Evolutionary conservation across 2,888 invertebrate genomes (phyloP).

Genomic region (Adela reaumurella): DNA sequence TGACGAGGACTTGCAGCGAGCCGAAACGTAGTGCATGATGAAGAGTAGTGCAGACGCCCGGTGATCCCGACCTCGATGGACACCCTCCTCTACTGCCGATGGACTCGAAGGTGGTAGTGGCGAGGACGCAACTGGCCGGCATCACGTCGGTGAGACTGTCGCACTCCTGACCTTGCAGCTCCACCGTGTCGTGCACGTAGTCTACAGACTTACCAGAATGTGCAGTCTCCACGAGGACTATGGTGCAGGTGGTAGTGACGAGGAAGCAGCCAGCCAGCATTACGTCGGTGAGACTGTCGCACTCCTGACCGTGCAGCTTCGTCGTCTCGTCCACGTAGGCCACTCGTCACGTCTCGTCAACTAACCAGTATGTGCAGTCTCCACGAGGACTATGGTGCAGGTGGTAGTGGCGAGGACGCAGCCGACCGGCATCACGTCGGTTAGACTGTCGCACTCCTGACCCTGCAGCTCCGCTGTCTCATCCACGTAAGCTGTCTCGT

Average conservation of each 20-base stretch:
- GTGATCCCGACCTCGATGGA: too few relatives aligned
- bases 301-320: slow-evolving; percentile 86
- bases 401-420: slow-evolving; percentile 89
- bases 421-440: slow-evolving; percentile 65
- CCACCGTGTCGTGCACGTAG: slow-evolving; percentile 81
- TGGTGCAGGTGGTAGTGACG: slow-evolving; percentile 88
- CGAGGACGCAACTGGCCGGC: slow-evolving; percentile 74
- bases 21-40: too few relatives aligned
- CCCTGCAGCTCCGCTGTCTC: slow-evolving; percentile 82
- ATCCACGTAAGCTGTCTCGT: slow-evolving; percentile 83
- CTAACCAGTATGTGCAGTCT: slow-evolving; percentile 13
- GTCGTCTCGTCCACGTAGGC: slow-evolving; percentile 81
- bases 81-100: too few relatives aligned
- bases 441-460: slow-evolving; percentile 77
- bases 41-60: too few relatives aligned
- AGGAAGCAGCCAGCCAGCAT: slow-evolving; percentile 75
- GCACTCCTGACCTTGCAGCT: slow-evolving; percentile 85
- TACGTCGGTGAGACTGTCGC: slow-evolving; percentile 67
- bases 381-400: slow-evolving; percentile 67
- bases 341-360: too few relatives aligned
- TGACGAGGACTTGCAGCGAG: too few relatives aligned
- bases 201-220: slow-evolving; percentile 13
- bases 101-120: slow-evolving; percentile 91
- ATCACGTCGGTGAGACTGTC: slow-evolving; percentile 67
- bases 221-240: slow-evolving; percentile 47